phyloP scores from a whole-genome alignment of 2,888 invertebrate genomes.

The Leistus spinibarbis region DNA sequence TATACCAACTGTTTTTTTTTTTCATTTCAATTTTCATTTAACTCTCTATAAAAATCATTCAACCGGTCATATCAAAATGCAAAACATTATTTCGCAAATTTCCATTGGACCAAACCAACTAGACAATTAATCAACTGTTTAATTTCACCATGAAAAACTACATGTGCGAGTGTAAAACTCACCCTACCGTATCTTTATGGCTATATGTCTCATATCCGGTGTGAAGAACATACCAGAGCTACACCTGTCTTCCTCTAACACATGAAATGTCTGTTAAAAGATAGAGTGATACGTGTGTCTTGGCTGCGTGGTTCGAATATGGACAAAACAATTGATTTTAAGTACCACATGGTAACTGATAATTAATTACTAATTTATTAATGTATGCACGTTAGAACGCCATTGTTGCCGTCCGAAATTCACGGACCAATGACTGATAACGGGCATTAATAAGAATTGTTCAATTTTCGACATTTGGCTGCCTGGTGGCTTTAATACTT shows the following conservation, averaged over 20 bases:
- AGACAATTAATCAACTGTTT: neutral
- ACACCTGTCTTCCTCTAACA: slow-evolving; percentile 5
- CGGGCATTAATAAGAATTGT: slow-evolving; percentile 53
- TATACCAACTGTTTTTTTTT: neutral
- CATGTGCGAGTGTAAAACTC: slow-evolving; percentile 37
- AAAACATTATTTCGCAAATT: slow-evolving; percentile 37
- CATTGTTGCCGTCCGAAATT: slow-evolving; percentile 56
- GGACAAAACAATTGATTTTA: slow-evolving; percentile 55
- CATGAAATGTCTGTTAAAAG: no score
- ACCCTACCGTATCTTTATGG: slow-evolving; percentile 53
- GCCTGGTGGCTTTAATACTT: neutral
- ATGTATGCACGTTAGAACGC: slow-evolving; percentile 54
- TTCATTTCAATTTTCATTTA: neutral
- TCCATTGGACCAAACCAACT: slow-evolving; percentile 18
- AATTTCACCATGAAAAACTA: slow-evolving; percentile 14
- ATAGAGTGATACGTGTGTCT: slow-evolving; percentile 11
- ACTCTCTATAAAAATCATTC: slow-evolving; percentile 25
- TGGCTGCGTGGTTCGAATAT: slow-evolving; percentile 14
- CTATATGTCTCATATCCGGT: slow-evolving; percentile 56
- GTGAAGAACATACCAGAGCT: slow-evolving; percentile 10
- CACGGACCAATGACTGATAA: slow-evolving; percentile 58
- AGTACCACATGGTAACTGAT: slow-evolving; percentile 56
- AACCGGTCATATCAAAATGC: slow-evolving; percentile 35
- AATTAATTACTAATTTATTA: slow-evolving; percentile 60
- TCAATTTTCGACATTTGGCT: slow-evolving; percentile 32